Conservation (phyloP, 2,797 vertebrate genomes). For the Threskiornis aethiopicus region DNA sequence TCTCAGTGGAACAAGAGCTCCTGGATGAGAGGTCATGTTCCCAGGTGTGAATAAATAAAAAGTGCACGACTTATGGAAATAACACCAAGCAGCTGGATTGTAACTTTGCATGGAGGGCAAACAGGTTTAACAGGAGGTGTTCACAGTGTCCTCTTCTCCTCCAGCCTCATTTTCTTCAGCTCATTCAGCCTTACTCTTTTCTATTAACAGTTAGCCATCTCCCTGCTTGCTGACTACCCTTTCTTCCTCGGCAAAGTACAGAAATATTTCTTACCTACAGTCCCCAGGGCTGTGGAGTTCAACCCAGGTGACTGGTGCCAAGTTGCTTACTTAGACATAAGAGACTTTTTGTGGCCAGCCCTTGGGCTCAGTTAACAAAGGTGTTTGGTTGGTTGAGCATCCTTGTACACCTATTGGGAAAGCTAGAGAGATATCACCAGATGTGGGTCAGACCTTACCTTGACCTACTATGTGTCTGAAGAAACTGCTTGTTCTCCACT, state of each 20-base stretch:
- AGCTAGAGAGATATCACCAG: neutral
- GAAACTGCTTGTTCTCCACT: neutral
- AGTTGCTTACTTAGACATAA: neutral
- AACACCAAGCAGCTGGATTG: neutral
- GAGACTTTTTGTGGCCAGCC: neutral
- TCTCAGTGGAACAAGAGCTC: neutral
- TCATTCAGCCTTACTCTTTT: neutral
- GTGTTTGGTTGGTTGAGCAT: neutral
- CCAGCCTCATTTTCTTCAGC: neutral
- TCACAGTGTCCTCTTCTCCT: neutral
- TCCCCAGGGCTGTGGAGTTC: neutral
- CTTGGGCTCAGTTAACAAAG: fast-evolving
- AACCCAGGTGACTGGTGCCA: neutral
- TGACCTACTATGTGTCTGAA: fast-evolving
- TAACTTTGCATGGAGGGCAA: neutral
- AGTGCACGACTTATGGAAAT: neutral
- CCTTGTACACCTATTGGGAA: neutral
- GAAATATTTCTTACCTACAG: neutral
- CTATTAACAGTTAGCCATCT: neutral
- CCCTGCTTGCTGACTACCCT: neutral
- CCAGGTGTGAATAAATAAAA: conserved; percentile 33
- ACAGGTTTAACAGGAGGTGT: neutral
- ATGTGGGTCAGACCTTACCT: neutral
- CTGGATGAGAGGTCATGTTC: neutral
- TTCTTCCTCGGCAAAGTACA: neutral